Evolutionary conservation across 1,140 invertebrate genomes (phyloP), one percentile per base, ranked within the genome.

Genomic region (Trichogramma pretiosum): DNA sequence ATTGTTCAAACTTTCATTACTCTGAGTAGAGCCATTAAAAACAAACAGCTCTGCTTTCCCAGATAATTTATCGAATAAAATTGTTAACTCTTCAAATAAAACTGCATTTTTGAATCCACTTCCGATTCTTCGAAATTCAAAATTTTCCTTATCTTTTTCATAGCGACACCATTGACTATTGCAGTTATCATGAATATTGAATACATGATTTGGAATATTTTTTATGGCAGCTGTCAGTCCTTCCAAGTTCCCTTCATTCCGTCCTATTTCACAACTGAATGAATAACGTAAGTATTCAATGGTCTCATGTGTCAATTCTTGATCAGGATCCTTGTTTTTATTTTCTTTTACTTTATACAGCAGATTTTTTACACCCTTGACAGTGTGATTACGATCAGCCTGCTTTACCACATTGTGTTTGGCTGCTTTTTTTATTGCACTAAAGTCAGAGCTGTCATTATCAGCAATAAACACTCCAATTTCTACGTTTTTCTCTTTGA

Each of bases 391-490:
- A 37, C 24, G 48, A 38, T 53, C 55, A 7, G 42, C 24, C 3
- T 41, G 23, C 21, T 56, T 56, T 2, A 53, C 11, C 18, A 54
- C 30, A 23, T 16, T 16, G 13, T 48, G 26, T 9, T 37, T 21
- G 11, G 13, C 16, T 23, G 10, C 23, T 32, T 38, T 11, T 32
- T 39, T 17, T 4, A 55, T 40, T 30, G 53, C 47, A 46, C 13
- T 14, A 16, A 54, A 44, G 13, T 13, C 50, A 5, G 50, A 48
- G 21, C 43, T 37, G 34, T 57, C 53, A 22, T 54, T 41, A 24
- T 57, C 50, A 19, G 45, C 53, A 46, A 53, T 48, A 19, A 50
- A 48, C 30, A 55, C 26, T 22, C 53, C 47, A 11, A 55, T 19
- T 44, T 55, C 35, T 5, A 52, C 28, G 30, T 46, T 45, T 10